Conservation (phyloP, 2,113 vertebrate species). For the Phrynocephalus versicolor region DNA sequence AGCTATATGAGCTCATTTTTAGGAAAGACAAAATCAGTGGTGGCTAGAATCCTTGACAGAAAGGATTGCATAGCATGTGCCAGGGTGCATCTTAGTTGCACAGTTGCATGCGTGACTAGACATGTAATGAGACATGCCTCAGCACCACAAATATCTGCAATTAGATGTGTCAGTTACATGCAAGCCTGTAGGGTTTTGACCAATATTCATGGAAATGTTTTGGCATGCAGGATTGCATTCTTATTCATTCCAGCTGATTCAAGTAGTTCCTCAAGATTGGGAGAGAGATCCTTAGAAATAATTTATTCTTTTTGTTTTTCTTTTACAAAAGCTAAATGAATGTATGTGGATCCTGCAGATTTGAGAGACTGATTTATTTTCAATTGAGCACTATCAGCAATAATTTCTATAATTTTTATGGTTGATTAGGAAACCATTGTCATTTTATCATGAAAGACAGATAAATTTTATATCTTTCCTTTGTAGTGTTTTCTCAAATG, state of each 20-base stretch:
- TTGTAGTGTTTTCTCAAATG: constrained; percentile 1
- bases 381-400: neutral
- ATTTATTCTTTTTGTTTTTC: neutral
- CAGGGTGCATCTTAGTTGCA: too few relatives aligned
- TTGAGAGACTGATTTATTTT: neutral
- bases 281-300: neutral
- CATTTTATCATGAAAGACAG: neutral
- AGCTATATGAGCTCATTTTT: neutral
- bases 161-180: too few relatives aligned
- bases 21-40: too few relatives aligned
- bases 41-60: neutral
- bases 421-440: neutral
- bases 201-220: neutral
- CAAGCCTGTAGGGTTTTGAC: too few relatives aligned
- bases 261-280: neutral
- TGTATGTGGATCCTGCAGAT: neutral
- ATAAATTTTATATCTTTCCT: neutral
- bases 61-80: too few relatives aligned
- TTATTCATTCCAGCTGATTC: neutral
- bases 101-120: too few relatives aligned
- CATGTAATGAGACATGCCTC: too few relatives aligned
- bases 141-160: too few relatives aligned
- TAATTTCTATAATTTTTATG: neutral
- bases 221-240: too few relatives aligned
- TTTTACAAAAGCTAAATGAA: neutral